Conservation (phyloP, 2,113 vertebrate species). For the Oreotrochilus melanogaster region DNA sequence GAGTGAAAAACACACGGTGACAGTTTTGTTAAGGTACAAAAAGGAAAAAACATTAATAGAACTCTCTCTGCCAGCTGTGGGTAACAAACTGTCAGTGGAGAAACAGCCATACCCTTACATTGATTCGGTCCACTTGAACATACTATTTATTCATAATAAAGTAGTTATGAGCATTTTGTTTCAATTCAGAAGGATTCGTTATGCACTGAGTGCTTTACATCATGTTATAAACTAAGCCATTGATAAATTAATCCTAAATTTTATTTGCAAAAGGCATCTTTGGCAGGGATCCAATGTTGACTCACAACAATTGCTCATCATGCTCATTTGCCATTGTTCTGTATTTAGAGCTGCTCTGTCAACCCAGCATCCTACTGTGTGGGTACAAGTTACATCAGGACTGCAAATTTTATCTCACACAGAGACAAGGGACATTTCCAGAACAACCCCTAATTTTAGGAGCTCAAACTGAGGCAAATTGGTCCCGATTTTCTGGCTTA, state of each 20-base stretch:
- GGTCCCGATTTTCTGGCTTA: not conserved
- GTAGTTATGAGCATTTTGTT: not conserved
- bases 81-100: not conserved
- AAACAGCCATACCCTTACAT: not conserved
- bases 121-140: not conserved
- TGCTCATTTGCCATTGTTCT: slow-evolving; percentile 26
- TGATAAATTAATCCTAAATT: slow-evolving; percentile 46
- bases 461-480: not conserved
- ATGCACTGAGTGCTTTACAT: slow-evolving; percentile 11
- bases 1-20: not conserved
- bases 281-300: slow-evolving; percentile 37
- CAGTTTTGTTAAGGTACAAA: not conserved
- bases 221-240: slow-evolving; percentile 10
- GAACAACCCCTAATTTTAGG: not conserved
- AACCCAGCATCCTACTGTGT: not conserved
- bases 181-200: not conserved
- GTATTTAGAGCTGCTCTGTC: not conserved
- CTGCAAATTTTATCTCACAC: not conserved
- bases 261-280: slow-evolving; percentile 50
- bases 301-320: slow-evolving; percentile 13
- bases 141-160: slow-evolving; percentile 2
- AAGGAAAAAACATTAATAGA: not conserved
- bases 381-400: not conserved
- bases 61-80: not conserved
- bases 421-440: not conserved